Base-by-base conservation (phyloP, 2,113 vertebrate genomes). In the Paralichthys olivaceus region DNA sequence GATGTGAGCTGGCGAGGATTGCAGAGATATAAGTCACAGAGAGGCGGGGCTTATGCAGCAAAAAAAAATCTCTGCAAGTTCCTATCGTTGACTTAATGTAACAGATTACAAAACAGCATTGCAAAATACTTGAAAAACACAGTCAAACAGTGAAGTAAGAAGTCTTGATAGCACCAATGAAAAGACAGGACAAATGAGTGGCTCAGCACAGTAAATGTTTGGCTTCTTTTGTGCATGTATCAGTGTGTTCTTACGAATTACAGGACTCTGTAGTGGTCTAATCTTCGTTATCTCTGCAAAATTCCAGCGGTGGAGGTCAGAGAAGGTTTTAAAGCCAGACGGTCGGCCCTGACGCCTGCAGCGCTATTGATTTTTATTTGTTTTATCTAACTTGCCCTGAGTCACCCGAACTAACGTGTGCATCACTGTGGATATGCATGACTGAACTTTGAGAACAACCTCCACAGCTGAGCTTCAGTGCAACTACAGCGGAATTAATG, bases 31-130 rank as follows among this genome's bases (percentile, higher is more conserved):
- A 55, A 73, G 49, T 79, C 80, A 62, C 5, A 75, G 55, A 49
- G 3, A 54, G 90, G 90, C 1, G 91, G 84, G 87, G 82, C 80
- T 79, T 55, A 64, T 68, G 83, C 79, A 90, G 64, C 58, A 81
- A 71, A 49, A 61, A 51, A 19, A 34, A 47, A 54, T 54, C 32
- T 17, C 8, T 29, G 77, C 4, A 51, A 40, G 37, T 12, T 40
- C 37, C 11, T 12, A 11, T 2, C 11, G 77, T 77, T 75, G 51
- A 55, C 70, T 70, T 26, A 45, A 75, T 56, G 15, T 54, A 23
- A 56, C 40, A 45, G 65, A 74, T 77, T 72, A 34, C 54, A 70
- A 60, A 61, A 43, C 54, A 32, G 11, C 7, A 37, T 72, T 89
- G 71, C 77, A 32, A 77, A 73, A 84, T 62, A 13, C 40, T 89